Percentiles rank a stretch among this genome's conserved stretches.
These are phyloP conservation scores for Yponomeuta cagnagella DNA, from an alignment of 2,888 invertebrate genomes.

Conservation along the genomic window DNA sequence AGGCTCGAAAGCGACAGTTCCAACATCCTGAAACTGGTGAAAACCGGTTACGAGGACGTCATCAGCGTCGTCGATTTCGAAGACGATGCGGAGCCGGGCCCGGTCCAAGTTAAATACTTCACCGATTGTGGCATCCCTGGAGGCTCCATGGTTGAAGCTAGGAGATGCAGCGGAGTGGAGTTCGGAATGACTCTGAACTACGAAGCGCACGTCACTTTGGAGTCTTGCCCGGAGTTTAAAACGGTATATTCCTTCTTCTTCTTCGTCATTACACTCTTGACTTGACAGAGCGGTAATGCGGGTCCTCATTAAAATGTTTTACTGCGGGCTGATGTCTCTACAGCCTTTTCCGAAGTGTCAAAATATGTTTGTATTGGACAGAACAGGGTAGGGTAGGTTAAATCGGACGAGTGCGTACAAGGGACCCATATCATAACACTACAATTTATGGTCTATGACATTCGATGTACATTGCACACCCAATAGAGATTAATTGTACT, in stretches of 20 bases:
- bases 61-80: slow-evolving; percentile 78
- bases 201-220: slow-evolving; percentile 76
- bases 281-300: background rate
- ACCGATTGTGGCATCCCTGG: slow-evolving; percentile 80
- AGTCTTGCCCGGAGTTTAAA: slow-evolving; percentile 71
- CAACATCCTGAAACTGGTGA: slow-evolving; percentile 89
- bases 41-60: slow-evolving; percentile 86
- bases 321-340: no score
- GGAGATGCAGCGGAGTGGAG: slow-evolving; percentile 77
- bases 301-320: no score
- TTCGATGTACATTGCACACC: no score
- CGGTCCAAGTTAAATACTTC: slow-evolving; percentile 80
- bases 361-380: no score
- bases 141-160: slow-evolving; percentile 58
- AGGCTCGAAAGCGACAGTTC: slow-evolving; percentile 87
- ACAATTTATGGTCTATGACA: no score
- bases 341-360: no score
- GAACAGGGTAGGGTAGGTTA: no score
- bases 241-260: slow-evolving; percentile 37
- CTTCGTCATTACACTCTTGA: background rate
- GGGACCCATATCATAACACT: no score
- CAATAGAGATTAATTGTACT: no score
- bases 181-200: slow-evolving; percentile 79
- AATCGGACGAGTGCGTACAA: no score
- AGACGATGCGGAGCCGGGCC: slow-evolving; percentile 76